A percentile compares a stretch with the other conserved stretches of the same genome.
Evolutionary conservation across 2,797 vertebrate genomes (phyloP).

Genomic region (Parotocinclus haroldoi): DNA sequence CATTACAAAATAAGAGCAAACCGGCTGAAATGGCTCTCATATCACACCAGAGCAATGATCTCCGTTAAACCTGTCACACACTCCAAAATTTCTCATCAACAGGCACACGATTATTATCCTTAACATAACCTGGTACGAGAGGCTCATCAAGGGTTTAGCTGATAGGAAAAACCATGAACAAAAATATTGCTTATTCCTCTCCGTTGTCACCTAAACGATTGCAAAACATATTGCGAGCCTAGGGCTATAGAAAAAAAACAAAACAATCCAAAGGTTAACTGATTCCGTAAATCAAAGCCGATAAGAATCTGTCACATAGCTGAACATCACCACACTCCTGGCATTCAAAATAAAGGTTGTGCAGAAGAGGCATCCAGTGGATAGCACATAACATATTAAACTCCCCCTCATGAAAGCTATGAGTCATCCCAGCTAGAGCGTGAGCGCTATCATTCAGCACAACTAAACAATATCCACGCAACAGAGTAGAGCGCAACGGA

Average conservation of each 20-base stretch:
- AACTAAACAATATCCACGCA: constrained; percentile 1
- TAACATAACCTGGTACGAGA: constrained; percentile 47
- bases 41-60: constrained; percentile 20
- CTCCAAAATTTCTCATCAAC: constrained; percentile 40
- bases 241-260: constrained; percentile 62
- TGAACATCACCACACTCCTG: constrained; percentile 26
- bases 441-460: background rate
- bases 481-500: background rate
- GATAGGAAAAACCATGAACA: constrained; percentile 46
- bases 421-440: constrained; percentile 1
- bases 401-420: background rate
- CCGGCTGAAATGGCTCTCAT: constrained; percentile 35
- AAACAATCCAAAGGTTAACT: constrained; percentile 76
- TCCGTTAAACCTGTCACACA: constrained; percentile 27
- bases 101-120: constrained; percentile 42
- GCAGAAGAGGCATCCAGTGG: constrained; percentile 43
- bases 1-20: constrained; percentile 1
- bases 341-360: constrained; percentile 55
- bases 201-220: constrained; percentile 58
- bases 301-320: constrained; percentile 64
- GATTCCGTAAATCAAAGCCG: constrained; percentile 71
- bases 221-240: constrained; percentile 51
- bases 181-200: constrained; percentile 37
- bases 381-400: background rate
- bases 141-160: constrained; percentile 53